Conservation (phyloP, 2,797 vertebrate species). For the Bucorvus abyssinicus region DNA sequence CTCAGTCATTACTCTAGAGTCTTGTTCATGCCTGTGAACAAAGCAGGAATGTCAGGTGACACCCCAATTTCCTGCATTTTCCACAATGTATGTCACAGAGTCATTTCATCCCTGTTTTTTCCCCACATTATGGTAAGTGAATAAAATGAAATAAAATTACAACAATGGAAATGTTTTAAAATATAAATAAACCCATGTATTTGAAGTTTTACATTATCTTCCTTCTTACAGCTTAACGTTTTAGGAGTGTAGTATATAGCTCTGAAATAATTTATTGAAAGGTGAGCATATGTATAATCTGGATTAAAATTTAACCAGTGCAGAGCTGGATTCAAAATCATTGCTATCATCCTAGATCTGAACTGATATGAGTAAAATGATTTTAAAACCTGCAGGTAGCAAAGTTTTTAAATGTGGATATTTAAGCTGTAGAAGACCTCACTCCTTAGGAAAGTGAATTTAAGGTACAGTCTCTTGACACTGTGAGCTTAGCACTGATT, state of each 20-base stretch:
- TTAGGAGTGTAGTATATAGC: background rate
- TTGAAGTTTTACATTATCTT: background rate
- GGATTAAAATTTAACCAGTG: background rate
- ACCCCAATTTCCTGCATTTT: background rate
- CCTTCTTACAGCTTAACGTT: background rate
- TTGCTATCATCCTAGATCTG: background rate
- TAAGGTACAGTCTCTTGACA: background rate
- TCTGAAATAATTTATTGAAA: background rate
- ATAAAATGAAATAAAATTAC: background rate
- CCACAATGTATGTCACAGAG: background rate
- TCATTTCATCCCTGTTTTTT: background rate
- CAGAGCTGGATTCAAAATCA: background rate
- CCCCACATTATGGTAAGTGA: background rate
- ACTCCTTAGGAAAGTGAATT: background rate
- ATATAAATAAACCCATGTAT: background rate
- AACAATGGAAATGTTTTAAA: background rate
- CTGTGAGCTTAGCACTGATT: background rate
- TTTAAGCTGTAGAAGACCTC: background rate
- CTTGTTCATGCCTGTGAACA: background rate
- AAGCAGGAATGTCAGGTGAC: background rate
- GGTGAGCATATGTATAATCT: background rate
- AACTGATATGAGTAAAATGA: background rate
- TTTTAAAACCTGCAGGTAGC: background rate
- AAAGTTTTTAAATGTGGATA: background rate
- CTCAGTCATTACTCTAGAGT: background rate